A percentile compares a stretch with the other conserved stretches of the same genome.
Evolutionary conservation across 2,113 vertebrate species (phyloP).

Genomic region (Semnornis frantzii): DNA sequence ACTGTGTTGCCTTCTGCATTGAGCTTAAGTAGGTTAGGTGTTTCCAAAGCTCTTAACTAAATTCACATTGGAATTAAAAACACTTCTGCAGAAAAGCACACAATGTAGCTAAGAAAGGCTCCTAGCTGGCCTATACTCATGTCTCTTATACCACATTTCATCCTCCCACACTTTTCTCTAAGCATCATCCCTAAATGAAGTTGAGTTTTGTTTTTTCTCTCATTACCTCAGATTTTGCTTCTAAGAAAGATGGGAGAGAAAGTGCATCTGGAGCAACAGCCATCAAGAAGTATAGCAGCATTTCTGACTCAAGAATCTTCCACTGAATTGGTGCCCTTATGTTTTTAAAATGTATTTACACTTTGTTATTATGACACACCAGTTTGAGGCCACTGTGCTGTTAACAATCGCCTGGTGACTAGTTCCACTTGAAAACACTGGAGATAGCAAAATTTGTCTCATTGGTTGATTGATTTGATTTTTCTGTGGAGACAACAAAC

Average conservation of each 20-base stretch:
- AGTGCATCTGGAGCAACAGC: background rate
- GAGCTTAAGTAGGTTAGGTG: background rate
- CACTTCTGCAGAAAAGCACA: background rate
- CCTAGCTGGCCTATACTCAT: background rate
- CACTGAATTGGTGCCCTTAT: background rate
- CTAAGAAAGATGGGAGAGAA: background rate
- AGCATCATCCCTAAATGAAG: background rate
- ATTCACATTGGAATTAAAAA: background rate
- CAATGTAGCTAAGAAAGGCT: background rate
- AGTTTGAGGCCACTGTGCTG: background rate
- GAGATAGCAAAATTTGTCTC: background rate
- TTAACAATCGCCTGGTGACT: background rate
- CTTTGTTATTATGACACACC: background rate
- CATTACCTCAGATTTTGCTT: background rate
- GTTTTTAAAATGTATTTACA: background rate
- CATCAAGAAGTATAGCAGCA: background rate
- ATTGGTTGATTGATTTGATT: no score
- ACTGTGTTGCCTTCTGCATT: background rate
- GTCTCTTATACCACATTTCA: background rate
- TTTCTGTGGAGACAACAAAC: background rate
- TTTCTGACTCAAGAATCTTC: background rate
- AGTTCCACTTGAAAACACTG: background rate
- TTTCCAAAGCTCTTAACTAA: conserved; percentile 17
- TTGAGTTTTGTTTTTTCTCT: background rate
- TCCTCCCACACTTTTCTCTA: background rate